These are phyloP conservation scores for Stichodactyla mertensii DNA, from an alignment of 64 coral and sea anemone genomes.

Conservation along the genomic window DNA sequence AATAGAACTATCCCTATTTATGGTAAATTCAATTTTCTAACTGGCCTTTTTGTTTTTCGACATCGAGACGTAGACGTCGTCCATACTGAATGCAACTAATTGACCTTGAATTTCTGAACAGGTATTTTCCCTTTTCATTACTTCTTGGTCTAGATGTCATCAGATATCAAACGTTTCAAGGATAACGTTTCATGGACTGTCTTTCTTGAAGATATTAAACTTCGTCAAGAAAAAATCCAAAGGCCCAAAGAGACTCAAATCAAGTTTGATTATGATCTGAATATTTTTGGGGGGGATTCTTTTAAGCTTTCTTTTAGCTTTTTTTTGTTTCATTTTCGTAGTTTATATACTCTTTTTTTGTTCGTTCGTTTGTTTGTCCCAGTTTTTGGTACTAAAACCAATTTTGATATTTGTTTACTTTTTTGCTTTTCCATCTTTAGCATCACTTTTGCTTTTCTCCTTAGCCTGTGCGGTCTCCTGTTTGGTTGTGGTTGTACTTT, in stretches of 20 bases:
- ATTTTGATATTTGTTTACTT: not conserved
- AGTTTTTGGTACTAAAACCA: not conserved
- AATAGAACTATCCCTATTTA: too few species aligned
- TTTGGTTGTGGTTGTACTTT: not conserved
- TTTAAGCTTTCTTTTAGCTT: slow-evolving; percentile 19
- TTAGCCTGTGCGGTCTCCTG: not conserved
- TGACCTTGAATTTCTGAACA: too few species aligned
- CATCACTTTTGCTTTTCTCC: not conserved
- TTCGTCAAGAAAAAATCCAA: not conserved
- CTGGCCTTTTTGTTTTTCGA: not conserved
- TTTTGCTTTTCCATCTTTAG: not conserved
- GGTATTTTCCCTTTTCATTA: too few species aligned
- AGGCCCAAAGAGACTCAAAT: not conserved
- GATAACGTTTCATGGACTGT: not conserved
- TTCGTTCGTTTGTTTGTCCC: not conserved
- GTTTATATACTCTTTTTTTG: not conserved
- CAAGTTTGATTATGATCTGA: not conserved
- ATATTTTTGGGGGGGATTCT: slow-evolving; percentile 15
- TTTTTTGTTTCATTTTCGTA: not conserved
- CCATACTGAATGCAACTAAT: not conserved
- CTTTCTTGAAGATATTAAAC: not conserved
- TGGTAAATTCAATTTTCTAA: too few species aligned
- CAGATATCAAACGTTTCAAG: not conserved
- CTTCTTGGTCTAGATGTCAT: not conserved
- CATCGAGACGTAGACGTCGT: not conserved